These are phyloP conservation scores for Capreolus pygargus DNA, from an alignment of 2,113 vertebrate species.

Conservation along the genomic window DNA sequence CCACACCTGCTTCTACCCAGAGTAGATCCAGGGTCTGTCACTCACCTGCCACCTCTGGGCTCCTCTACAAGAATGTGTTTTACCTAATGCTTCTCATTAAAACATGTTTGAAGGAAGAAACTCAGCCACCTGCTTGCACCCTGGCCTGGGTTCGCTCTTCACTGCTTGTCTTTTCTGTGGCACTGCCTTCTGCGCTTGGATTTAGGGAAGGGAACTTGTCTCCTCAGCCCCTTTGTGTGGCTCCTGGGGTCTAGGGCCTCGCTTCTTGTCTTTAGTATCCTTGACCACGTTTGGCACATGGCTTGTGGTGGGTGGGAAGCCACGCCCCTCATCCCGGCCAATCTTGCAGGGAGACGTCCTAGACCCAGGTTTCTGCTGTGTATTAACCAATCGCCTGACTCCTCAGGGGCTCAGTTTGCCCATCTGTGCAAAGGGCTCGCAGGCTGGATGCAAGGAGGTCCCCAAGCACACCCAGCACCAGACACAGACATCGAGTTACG, in stretches of 20 bases:
- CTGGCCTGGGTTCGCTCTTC: background rate
- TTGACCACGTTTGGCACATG: background rate
- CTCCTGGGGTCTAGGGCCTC: too few species aligned
- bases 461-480: background rate
- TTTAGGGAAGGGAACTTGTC: background rate
- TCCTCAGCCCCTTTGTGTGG: background rate
- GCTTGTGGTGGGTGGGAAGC: background rate
- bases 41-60: background rate
- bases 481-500: accelerated
- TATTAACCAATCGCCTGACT: background rate
- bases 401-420: background rate
- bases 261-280: background rate
- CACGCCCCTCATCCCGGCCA: accelerated
- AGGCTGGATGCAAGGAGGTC: background rate
- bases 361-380: background rate
- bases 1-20: background rate
- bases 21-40: accelerated
- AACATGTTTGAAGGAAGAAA: background rate
- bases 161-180: accelerated
- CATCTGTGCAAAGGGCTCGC: background rate
- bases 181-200: background rate
- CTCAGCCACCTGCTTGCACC: background rate
- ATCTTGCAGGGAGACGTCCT: background rate
- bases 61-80: background rate
- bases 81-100: background rate